Evolutionary conservation across 2,888 invertebrate species (phyloP), one percentile per base, ranked within the genome.

Genomic region (Sminthurinus aureus): DNA sequence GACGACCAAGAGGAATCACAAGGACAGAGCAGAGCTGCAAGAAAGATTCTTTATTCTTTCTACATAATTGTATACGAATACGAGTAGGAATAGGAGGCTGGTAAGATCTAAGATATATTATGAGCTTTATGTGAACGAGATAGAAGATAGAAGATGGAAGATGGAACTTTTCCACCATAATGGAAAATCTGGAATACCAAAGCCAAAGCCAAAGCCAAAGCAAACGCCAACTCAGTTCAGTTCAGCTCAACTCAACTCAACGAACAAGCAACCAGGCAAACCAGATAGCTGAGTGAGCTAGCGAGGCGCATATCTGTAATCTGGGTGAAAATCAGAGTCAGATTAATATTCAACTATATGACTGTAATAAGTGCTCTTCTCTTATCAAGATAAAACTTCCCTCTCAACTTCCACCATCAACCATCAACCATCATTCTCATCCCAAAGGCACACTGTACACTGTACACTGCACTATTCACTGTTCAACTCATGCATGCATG

Each of bases 321-420:
- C 58, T 58, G 20, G 22, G 52, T 79, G 58, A 71, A 83, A 85
- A 85, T 85, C 83, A 82, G 51, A 79, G 58, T 74, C 24, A 85
- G 83, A 85, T 85, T 85, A 85, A 85, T 85, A 85, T 83, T 85
- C 83, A 84, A 84, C 85, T 85, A 82, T 38, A 38, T 81, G 85
- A 85, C 83, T 82, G 80, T 79, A 81, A 84, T 83, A 82, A 80
- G 82, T 79, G 78, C 83, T 84, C 81, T 74, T 78, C 79, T 78
- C 75, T 67, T 71, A 85, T 82, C 84, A 82, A 82, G 85, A 85
- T 85, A 67, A 82, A 85, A 85, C 82, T 84, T 84, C 79, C 81
- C 83, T 81, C 78, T 71, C 78, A 85, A 85, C 84, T 85, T 85
- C 77, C 66, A 83, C 85, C 84, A 85, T 85, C 85, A 85, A 83